These are phyloP conservation scores for Drosophila pandora DNA, from an alignment of 1,140 invertebrate genomes.

Conservation along the genomic window DNA sequence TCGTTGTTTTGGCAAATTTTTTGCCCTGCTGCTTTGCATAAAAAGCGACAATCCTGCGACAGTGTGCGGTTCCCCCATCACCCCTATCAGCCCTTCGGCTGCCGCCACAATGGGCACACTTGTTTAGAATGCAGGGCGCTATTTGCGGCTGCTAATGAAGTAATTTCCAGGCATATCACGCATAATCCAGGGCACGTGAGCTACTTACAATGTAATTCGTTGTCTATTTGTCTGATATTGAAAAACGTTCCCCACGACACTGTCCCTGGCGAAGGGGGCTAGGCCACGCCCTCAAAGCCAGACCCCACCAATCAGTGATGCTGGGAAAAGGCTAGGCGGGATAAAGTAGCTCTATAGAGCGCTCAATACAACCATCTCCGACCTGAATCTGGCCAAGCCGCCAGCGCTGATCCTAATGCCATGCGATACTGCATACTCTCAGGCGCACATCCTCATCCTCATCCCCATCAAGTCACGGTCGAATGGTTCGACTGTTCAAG, in stretches of 20 bases:
- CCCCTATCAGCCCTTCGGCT: conserved; percentile 11
- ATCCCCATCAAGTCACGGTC: conserved; percentile 35
- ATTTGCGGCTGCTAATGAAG: conserved; percentile 81
- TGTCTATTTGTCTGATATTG: conserved; percentile 82
- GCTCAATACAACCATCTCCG: background rate
- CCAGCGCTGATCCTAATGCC: conserved; percentile 15
- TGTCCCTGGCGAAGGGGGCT: conserved; percentile 23
- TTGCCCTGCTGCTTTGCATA: conserved; percentile 68
- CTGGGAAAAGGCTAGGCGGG: background rate
- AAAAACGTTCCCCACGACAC: conserved; percentile 58
- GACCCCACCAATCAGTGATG: conserved; percentile 12
- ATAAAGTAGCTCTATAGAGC: no score
- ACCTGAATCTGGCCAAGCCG: background rate
- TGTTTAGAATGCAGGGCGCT: conserved; percentile 73
- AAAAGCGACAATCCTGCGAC: conserved; percentile 63
- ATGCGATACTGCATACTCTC: conserved; percentile 61
- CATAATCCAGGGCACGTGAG: conserved; percentile 81
- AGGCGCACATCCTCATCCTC: conserved; percentile 18
- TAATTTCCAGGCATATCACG: conserved; percentile 82
- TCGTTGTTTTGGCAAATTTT: conserved; percentile 48
- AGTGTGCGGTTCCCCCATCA: conserved; percentile 1
- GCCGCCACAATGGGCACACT: conserved; percentile 32
- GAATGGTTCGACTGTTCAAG: conserved; percentile 55
- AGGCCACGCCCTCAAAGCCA: conserved; percentile 16
- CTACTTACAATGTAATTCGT: conserved; percentile 82